Conservation (phyloP, 2,888 invertebrate species). For the Lepas anatifera region DNA sequence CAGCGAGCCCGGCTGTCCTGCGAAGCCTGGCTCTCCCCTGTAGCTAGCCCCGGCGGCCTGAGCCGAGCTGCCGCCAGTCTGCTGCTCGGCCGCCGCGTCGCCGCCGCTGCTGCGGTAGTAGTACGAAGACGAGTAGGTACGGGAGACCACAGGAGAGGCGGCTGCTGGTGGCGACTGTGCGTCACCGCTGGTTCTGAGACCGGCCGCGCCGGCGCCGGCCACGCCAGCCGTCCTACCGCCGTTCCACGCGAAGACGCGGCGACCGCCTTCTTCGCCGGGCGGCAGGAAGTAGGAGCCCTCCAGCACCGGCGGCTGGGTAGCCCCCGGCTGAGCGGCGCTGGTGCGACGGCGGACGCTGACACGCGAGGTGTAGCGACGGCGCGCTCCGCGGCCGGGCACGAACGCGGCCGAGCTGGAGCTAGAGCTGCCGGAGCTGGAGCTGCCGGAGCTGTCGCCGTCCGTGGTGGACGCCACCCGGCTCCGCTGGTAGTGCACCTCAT, state of each 20-base stretch:
- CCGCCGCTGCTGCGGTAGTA: not conserved
- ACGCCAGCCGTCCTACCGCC: not conserved
- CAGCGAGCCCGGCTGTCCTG: not conserved
- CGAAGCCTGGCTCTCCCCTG: not conserved
- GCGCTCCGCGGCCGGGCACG: not conserved
- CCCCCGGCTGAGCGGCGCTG: slow-evolving; percentile 25
- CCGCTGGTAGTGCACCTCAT: slow-evolving; percentile 7
- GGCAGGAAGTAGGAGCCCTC: not conserved
- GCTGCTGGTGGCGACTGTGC: not conserved
- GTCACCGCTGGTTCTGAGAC: not conserved
- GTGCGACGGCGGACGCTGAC: not conserved
- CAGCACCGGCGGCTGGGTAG: slow-evolving; percentile 26
- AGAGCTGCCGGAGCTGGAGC: slow-evolving; percentile 8
- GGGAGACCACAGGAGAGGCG: not conserved
- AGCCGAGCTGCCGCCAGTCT: not conserved
- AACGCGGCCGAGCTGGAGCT: not conserved
- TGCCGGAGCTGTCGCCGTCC: slow-evolving; percentile 14
- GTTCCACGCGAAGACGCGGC: not conserved
- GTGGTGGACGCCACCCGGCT: slow-evolving; percentile 16
- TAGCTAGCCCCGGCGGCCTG: not conserved
- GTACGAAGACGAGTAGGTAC: not conserved
- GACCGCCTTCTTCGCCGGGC: not conserved
- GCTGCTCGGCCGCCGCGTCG: not conserved
- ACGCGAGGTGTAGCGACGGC: not conserved
- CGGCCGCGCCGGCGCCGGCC: not conserved